Conservation (phyloP, 2,113 vertebrate genomes). For the Gymnogyps californianus region DNA sequence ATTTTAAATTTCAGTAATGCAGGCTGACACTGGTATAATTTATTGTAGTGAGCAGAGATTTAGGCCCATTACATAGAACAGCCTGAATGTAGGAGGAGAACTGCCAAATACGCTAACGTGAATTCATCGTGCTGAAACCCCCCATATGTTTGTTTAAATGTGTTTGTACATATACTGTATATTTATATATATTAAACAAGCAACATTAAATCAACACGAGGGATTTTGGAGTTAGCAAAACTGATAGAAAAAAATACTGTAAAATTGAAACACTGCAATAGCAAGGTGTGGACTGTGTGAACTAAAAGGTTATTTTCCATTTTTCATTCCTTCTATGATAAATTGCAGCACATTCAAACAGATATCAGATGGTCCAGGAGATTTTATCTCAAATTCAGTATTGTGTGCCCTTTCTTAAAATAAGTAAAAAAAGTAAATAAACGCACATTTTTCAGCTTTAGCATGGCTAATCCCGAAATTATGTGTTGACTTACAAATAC, state of each 20-base stretch:
- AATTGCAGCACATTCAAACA: background rate
- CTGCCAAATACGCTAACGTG: background rate
- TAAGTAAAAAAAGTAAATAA: background rate
- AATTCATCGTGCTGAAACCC: background rate
- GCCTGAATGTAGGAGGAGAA: constrained; percentile 7
- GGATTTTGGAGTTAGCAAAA: background rate
- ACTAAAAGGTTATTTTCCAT: background rate
- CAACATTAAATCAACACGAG: background rate
- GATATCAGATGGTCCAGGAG: background rate
- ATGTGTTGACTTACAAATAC: background rate
- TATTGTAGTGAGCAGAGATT: background rate
- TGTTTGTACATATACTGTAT: constrained; percentile 3
- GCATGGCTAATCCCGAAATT: background rate
- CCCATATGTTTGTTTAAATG: constrained; percentile 46
- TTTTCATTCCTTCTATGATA: background rate
- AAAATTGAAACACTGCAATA: background rate
- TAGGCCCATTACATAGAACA: background rate
- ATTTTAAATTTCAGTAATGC: background rate
- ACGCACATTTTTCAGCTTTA: background rate
- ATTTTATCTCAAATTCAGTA: background rate
- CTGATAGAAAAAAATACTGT: background rate
- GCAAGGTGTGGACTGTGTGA: background rate
- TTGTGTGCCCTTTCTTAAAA: background rate
- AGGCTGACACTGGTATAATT: background rate
- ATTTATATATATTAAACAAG: constrained; percentile 1